phyloP scores from a whole-genome alignment of 2,113 vertebrate species.

The Rutilus rutilus region DNA sequence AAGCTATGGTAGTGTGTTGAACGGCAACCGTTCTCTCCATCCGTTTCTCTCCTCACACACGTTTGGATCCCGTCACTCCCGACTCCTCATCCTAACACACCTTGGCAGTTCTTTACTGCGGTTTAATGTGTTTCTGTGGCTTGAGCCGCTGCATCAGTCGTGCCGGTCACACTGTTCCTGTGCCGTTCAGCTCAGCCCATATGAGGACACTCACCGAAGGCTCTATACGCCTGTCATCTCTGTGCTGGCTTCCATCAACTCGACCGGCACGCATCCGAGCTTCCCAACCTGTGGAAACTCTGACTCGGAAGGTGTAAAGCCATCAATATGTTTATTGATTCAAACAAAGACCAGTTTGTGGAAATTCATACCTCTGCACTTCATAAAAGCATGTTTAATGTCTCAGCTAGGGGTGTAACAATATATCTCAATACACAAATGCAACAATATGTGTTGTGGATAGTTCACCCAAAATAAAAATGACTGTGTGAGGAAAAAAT shows the following conservation, averaged over 20 bases:
- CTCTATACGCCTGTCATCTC: constrained; percentile 2
- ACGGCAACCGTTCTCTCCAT: neutral
- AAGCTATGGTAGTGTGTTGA: too few species aligned
- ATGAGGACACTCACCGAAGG: constrained; percentile 10
- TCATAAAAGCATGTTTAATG: neutral
- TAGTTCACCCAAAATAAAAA: too few species aligned
- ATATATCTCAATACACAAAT: too few species aligned
- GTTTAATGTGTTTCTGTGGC: neutral
- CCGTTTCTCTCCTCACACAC: constrained; percentile 18
- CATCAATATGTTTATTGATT: neutral
- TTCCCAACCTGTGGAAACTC: neutral
- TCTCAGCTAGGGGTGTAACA: neutral
- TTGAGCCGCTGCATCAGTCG: neutral
- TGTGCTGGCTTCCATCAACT: neutral
- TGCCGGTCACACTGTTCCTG: neutral
- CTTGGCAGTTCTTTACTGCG: constrained; percentile 78
- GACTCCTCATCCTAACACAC: constrained; percentile 59
- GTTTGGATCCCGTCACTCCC: too few species aligned
- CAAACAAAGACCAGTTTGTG: neutral
- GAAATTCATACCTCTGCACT: neutral
- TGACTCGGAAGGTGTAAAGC: neutral
- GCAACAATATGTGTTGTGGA: too few species aligned
- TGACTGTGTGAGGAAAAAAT: too few species aligned
- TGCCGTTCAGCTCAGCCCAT: constrained; percentile 1
- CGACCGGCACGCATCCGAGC: neutral